Base-by-base conservation (phyloP, 2,888 invertebrate species). In the Rhopalosiphum nymphaeae region DNA sequence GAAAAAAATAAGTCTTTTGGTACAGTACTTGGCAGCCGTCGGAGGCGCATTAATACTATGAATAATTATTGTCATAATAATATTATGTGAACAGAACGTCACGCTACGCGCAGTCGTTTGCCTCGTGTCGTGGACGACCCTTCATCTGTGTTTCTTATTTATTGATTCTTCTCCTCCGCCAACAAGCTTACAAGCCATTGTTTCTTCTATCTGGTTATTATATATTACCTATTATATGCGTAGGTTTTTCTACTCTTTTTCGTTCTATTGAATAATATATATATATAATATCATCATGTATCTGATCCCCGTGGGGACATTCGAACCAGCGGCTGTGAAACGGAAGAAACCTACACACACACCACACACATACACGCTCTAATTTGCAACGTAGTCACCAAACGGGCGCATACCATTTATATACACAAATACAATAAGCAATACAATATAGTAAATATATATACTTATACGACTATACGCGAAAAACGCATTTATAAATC, bases 271-370 rank as follows among this genome's bases (percentile, higher is more conserved):
- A 90, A 90, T 67, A 67, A 46, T 44, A 84, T 46, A 86, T 46
- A 44, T 89, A 44, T 26, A 61, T 89, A 89, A 89, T 85, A 56
- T 91, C 84, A 67, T 21, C 29, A 26, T 29, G 84, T 85, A 91
- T 85, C 21, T 42, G 91, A 91, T 85, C 53, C 84, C 56, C 84
- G 53, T 56, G 84, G 56, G 91, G 91, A 84, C 85, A 56, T 53
- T 29, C 44, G 42, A 26, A 11, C 21, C 78, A 42, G 49, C 84
- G 49, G 36, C 53, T 36, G 53, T 26, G 36, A 49, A 42, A 56
- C 84, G 91, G 91, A 42, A 53, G 84, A 91, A 78, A 91, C 91
- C 91, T 36, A 88, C 86, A 86, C 86, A 85, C 85, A 36, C 84
- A 53, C 61, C 61, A 3, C 36, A n/a, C 89, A 7, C 61, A 49